Evolutionary conservation across 2,888 invertebrate species (phyloP).

Genomic region (Carcina quercana): DNA sequence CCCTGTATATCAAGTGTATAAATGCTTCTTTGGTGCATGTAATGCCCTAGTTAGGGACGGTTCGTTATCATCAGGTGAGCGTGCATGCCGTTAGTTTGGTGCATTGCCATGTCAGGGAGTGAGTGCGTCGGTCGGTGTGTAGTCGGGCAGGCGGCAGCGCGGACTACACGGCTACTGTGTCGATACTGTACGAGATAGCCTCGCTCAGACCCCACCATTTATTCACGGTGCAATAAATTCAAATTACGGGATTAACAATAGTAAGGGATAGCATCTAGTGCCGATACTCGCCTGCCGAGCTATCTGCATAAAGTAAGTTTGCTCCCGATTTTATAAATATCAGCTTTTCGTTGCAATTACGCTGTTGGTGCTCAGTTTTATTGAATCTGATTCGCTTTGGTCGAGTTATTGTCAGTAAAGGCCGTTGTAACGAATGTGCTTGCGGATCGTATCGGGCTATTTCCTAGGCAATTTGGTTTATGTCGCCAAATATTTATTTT

Average conservation of each 20-base stretch:
- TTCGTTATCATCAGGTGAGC: too few relatives aligned
- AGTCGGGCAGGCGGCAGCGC: constrained; percentile 8
- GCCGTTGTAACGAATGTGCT: too few relatives aligned
- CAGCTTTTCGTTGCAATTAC: too few relatives aligned
- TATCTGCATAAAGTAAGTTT: constrained; percentile 30
- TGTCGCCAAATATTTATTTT: too few relatives aligned
- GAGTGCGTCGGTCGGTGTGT: constrained; percentile 26
- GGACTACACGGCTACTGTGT: constrained; percentile 39
- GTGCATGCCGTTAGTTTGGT: constrained; percentile 16
- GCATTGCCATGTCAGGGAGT: constrained; percentile 35
- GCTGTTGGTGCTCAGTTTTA: too few relatives aligned
- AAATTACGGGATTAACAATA: constrained; percentile 75
- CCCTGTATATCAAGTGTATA: too few relatives aligned
- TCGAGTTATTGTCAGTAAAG: too few relatives aligned
- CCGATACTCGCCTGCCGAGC: constrained; percentile 44
- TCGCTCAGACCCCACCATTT: constrained; percentile 56
- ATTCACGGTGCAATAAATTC: constrained; percentile 73
- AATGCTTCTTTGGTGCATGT: too few relatives aligned
- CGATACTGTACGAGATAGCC: constrained; percentile 63
- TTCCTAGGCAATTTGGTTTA: too few relatives aligned
- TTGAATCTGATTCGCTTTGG: too few relatives aligned
- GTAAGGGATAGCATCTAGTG: constrained; percentile 61
- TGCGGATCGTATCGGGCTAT: too few relatives aligned
- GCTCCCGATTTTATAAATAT: constrained; percentile 31
- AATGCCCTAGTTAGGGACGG: too few relatives aligned